Conservation (phyloP, 2,888 invertebrate genomes). For the Odontocolon sp. region DNA sequence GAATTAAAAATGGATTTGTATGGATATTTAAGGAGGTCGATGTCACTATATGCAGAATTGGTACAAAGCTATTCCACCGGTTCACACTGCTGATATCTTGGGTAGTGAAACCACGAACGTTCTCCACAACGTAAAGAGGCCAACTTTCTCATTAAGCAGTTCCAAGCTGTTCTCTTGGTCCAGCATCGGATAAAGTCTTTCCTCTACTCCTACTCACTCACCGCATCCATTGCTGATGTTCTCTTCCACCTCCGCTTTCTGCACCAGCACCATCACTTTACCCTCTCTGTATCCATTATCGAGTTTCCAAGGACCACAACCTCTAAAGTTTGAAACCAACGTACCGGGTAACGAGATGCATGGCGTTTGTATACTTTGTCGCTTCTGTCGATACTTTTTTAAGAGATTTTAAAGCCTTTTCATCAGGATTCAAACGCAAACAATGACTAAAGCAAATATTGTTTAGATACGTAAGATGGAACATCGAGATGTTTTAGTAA, state of each 20-base stretch:
- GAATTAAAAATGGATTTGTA: no score
- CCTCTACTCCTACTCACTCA: not conserved
- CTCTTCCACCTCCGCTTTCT: constrained; percentile 6
- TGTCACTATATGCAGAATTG: no score
- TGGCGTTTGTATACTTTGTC: constrained; percentile 23
- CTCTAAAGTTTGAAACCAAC: constrained; percentile 17
- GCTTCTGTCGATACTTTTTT: constrained; percentile 15
- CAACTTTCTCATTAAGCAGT: constrained; percentile 64
- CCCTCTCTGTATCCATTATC: constrained; percentile 45
- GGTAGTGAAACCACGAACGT: not conserved
- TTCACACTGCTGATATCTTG: no score
- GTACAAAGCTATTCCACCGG: no score
- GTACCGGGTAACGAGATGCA: constrained; percentile 8
- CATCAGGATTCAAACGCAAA: not conserved
- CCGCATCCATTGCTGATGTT: not conserved
- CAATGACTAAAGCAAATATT: no score
- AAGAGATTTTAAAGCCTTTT: not conserved
- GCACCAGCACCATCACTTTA: constrained; percentile 11
- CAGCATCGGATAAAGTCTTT: constrained; percentile 3
- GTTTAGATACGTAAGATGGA: no score
- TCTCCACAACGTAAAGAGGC: constrained; percentile 45
- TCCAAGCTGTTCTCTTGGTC: no score
- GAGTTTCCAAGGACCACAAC: not conserved
- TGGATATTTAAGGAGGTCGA: no score
- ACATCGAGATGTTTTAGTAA: no score